These are phyloP conservation scores for Leucoma salicis DNA, from an alignment of 2,888 invertebrate genomes.

Conservation along the genomic window DNA sequence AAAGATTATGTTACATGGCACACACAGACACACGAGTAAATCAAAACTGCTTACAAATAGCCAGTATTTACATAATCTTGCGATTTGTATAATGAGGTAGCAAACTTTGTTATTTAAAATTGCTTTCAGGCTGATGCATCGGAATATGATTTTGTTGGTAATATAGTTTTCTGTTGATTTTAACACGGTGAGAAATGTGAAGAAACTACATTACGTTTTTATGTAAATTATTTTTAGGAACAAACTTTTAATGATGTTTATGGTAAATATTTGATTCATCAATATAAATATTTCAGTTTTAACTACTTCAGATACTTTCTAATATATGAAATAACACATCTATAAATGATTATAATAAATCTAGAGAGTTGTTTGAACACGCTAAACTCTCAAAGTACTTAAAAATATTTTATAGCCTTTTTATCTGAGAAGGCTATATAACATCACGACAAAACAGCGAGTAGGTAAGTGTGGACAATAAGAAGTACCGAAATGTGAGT, in stretches of 20 bases:
- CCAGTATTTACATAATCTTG: conserved; percentile 73
- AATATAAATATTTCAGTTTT: conserved; percentile 30
- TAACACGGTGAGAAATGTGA: conserved; percentile 34
- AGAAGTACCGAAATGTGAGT: too few species aligned
- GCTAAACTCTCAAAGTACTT: too few species aligned
- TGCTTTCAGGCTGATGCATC: conserved; percentile 57
- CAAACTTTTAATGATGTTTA: conserved; percentile 32
- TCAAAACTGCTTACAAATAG: conserved; percentile 75
- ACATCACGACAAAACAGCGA: too few species aligned
- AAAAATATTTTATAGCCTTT: too few species aligned
- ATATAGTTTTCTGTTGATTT: conserved; percentile 44
- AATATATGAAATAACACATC: too few species aligned
- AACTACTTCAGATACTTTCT: conserved; percentile 21
- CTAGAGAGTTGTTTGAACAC: too few species aligned
- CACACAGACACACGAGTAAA: conserved; percentile 64
- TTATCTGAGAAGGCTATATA: too few species aligned
- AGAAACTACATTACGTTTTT: conserved; percentile 41
- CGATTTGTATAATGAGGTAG: conserved; percentile 77
- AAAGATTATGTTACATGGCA: conserved; percentile 60
- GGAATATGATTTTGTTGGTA: conserved; percentile 51
- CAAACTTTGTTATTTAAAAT: conserved; percentile 63
- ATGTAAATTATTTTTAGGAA: conserved; percentile 35
- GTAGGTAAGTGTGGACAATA: too few species aligned
- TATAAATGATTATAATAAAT: too few species aligned
- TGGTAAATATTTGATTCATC: conserved; percentile 28